Evolutionary conservation across 2,797 vertebrate species (phyloP).

Genomic region (Lacerta bilineata): DNA sequence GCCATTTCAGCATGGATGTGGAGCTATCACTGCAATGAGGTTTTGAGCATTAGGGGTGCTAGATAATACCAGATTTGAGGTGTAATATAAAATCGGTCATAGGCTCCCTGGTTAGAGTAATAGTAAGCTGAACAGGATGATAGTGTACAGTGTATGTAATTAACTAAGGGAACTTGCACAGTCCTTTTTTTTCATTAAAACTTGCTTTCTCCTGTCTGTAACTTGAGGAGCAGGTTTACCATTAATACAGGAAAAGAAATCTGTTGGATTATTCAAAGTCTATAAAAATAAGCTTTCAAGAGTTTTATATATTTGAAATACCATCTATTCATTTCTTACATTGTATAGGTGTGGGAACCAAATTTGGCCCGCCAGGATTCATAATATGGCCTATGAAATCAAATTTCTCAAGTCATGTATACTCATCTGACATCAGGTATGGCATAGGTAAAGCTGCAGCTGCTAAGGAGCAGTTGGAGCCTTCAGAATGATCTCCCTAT

Average conservation of each 20-base stretch:
- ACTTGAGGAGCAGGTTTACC: neutral
- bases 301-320: neutral
- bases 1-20: neutral
- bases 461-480: too few relatives aligned
- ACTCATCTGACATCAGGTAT: too few relatives aligned
- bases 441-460: too few relatives aligned
- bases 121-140: neutral
- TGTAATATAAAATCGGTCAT: neutral
- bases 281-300: neutral
- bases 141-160: neutral
- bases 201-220: neutral
- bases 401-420: too few relatives aligned
- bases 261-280: neutral
- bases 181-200: neutral
- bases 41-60: neutral
- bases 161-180: neutral
- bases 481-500: too few relatives aligned
- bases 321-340: neutral
- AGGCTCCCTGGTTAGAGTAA: neutral
- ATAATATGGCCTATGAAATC: too few relatives aligned
- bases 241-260: neutral
- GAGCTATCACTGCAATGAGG: neutral
- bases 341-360: too few relatives aligned
- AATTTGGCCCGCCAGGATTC: too few relatives aligned
- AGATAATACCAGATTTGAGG: neutral